A percentile compares a stretch with the other conserved stretches of the same genome.
Conservation (phyloP, 1,140 invertebrate species). For the Drosophila hydei region DNA sequence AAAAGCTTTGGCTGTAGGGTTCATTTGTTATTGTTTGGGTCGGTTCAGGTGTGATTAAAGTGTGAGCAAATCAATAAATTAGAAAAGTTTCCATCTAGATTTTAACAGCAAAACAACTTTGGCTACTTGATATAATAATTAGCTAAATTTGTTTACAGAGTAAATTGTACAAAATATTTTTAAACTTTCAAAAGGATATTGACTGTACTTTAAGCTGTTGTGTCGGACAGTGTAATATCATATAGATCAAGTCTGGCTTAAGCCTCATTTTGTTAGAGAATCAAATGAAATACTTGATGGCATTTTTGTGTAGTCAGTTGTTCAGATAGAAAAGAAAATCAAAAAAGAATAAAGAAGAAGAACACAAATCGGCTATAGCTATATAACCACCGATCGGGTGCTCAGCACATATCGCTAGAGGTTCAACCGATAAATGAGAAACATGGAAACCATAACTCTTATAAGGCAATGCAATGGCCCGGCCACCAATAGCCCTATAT, state of each 20-base stretch:
- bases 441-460: constrained; percentile 19
- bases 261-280: constrained; percentile 16
- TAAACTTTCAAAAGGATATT: constrained; percentile 48
- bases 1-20: constrained; percentile 38
- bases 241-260: constrained; percentile 5
- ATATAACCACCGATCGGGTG: constrained; percentile 61
- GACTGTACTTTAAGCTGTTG: constrained; percentile 21
- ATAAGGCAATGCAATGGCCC: constrained; percentile 31
- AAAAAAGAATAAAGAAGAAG: constrained; percentile 1
- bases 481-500: constrained; percentile 26
- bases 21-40: not conserved
- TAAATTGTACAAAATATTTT: constrained; percentile 41
- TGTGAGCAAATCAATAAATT: not conserved
- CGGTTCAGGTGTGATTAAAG: too few relatives aligned
- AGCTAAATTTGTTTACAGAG: constrained; percentile 6
- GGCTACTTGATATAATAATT: constrained; percentile 1
- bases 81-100: not conserved
- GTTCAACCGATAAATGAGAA: constrained; percentile 9
- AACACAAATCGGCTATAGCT: constrained; percentile 53
- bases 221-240: constrained; percentile 17
- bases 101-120: constrained; percentile 4
- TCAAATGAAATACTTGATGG: constrained; percentile 56
- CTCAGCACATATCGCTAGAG: constrained; percentile 23
- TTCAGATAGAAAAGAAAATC: constrained; percentile 32
- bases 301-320: constrained; percentile 78